Evolutionary conservation across 2,113 vertebrate genomes (phyloP), one percentile per base, ranked within the genome.

Genomic region (Catagonus wagneri): DNA sequence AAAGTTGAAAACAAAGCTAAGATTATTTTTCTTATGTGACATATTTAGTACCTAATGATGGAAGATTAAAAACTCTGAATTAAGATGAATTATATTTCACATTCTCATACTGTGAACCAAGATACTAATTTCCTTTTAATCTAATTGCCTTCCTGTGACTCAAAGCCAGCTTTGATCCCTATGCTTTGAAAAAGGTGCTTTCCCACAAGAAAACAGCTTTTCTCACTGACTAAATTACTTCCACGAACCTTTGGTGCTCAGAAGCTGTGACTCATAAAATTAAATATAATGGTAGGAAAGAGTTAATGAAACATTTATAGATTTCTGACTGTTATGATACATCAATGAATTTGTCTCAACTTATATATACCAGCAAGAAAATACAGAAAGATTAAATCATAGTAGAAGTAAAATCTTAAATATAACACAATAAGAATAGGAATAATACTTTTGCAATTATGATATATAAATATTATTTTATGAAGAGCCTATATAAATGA

Each of bases 71-170:
- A 96, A 79, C 32, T 68, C 34, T 83, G 52, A 86, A 85, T 96
- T 72, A 75, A 44, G 50, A 93, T 83, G 72, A 95, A 76, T 93
- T 94, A 88, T 17, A 19, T 65, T 90, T 68, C 80, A 88, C 66
- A 72, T 89, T 88, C 58, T 95, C 27, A 93, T 79, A 83, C 52
- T 83, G 54, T 91, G 52, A 97, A 85, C 52, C 93, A 95, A 93
- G 52, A 97, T 85, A 52, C 58, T 78, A 87, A 92, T 94, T 96
- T 94, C 95, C 91, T 89, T 97, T 95, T 91, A 71, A 90, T 76
- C n/a, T 90, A 95, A 97, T 90, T 97, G 50, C 60, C 87, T 94
- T 96, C 44, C 50, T 90, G 72, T 95, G 32, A 78, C 44, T 84
- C 75, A 90, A 95, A 93, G 60, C 50, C 56, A n/a, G 25, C 75